Evolutionary conservation across 2,888 invertebrate genomes (phyloP), one percentile per base, ranked within the genome.

Genomic region (Lycophotia porphyrea): DNA sequence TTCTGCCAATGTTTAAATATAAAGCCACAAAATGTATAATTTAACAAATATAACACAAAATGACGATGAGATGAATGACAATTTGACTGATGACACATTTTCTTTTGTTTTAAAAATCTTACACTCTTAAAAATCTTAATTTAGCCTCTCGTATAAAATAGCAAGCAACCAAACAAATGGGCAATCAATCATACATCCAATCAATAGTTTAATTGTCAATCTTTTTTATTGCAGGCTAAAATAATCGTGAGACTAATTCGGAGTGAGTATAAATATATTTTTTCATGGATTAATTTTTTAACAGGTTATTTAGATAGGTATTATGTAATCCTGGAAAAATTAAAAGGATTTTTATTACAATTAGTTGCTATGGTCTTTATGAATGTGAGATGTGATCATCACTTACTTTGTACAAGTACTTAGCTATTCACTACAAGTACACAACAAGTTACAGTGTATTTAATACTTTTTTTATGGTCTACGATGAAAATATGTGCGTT

Each of bases 141-240:
- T 76, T 58, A 71, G 63, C 2, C 15, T 39, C 24, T 47, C 27
- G 60, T 47, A 73, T 58, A 84, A 81, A 81, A 24, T 13, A 63
- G 49, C 63, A 73, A 67, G 44, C 55, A 71, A 71, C 24, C 39
- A 60, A 71, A 73, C 58, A 73, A 60, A 80, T 36, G 49, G n/a
- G 31, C 34, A 55, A 85, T 85, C 69, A 85, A 78, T 78, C 82
- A 85, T 49, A 36, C 15, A 63, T 18, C n/a, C 63, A 80, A 83
- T 84, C 52, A 84, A 39, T 68, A 27, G 36, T 60, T 74, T 71
- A 44, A 70, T 47, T 65, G 61, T 80, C 63, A 82, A 64, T 42
- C 0, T 71, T 79, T 74, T 84, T 84, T 84, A 61, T 68, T n/a
- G n/a, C 18, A 47, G 0, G 5, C 18, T 42, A 44, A 70, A 66